Conservation (phyloP, 2,888 invertebrate genomes). For the Unio pictorum region DNA sequence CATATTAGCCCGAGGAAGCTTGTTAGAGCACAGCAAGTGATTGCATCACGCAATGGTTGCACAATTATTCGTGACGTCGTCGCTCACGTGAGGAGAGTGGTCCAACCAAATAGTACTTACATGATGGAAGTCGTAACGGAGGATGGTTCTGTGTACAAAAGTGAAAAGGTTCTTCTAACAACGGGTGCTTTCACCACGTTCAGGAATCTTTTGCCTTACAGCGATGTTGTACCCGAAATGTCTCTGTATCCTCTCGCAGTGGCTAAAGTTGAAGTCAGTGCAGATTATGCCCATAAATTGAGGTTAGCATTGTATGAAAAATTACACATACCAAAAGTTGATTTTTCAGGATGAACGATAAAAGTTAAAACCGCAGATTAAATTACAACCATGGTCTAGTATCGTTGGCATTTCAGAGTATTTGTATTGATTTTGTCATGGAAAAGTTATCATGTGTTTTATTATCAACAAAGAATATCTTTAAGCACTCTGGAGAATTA, state of each 20-base stretch:
- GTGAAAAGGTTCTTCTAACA: constrained; percentile 31
- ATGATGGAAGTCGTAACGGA: constrained; percentile 21
- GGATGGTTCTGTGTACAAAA: constrained; percentile 6
- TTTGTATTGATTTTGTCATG: no score
- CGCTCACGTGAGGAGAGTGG: constrained; percentile 5
- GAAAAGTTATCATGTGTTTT: no score
- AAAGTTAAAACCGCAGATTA: not conserved
- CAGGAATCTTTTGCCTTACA: constrained; percentile 22
- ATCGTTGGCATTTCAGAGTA: no score
- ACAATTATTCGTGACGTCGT: constrained; percentile 31
- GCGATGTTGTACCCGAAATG: constrained; percentile 4
- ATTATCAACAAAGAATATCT: no score
- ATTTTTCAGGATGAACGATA: not conserved
- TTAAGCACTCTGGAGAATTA: no score
- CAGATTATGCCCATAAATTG: constrained; percentile 15
- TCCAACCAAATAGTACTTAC: constrained; percentile 2
- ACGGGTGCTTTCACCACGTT: constrained; percentile 30
- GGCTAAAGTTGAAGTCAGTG: constrained; percentile 23
- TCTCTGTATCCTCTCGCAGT: constrained; percentile 25
- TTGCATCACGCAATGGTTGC: constrained; percentile 32
- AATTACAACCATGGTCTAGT: no score
- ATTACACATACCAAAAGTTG: not conserved
- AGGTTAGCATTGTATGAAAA: constrained; percentile 14
- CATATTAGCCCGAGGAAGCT: constrained; percentile 35
- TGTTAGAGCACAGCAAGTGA: constrained; percentile 30